Conservation (phyloP, 1,140 invertebrate genomes). For the Littorina saxatilis region DNA sequence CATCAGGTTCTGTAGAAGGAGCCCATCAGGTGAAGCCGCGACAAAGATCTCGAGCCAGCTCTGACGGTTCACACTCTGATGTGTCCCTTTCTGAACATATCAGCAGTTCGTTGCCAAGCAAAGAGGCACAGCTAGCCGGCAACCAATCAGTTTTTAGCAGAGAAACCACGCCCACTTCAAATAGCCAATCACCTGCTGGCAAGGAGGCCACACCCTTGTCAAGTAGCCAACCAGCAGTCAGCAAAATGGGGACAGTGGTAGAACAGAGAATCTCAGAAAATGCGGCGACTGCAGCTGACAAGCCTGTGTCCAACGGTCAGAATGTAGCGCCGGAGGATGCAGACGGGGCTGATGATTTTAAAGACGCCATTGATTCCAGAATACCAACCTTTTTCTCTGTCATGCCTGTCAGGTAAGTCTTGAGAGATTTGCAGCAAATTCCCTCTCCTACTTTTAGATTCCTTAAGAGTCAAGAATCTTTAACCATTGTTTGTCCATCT, state of each 20-base stretch:
- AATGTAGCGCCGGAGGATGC: conserved; percentile 6
- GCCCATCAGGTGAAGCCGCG: conserved; percentile 10
- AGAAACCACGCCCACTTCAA: neutral
- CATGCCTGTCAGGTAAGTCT: conserved; percentile 58
- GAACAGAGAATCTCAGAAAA: neutral
- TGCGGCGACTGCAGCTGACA: neutral
- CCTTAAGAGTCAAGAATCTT: too few species aligned
- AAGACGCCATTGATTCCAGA: conserved; percentile 67
- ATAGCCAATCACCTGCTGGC: neutral
- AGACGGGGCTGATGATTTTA: conserved; percentile 51
- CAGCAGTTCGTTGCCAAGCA: neutral
- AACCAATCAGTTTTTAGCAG: neutral
- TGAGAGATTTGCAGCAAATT: neutral
- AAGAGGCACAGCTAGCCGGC: neutral
- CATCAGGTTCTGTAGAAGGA: conserved; percentile 37
- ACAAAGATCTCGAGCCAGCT: conserved; percentile 38
- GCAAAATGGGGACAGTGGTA: neutral
- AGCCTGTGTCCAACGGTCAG: neutral
- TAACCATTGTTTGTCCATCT: too few species aligned
- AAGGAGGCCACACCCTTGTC: too few species aligned
- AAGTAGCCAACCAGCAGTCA: too few species aligned
- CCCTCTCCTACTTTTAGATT: too few species aligned
- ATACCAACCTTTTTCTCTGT: conserved; percentile 67
- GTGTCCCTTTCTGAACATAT: conserved; percentile 35
- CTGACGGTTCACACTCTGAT: conserved; percentile 45